Evolutionary conservation across 2,113 vertebrate genomes (phyloP).

Genomic region (Eudyptes chrysolophus): DNA sequence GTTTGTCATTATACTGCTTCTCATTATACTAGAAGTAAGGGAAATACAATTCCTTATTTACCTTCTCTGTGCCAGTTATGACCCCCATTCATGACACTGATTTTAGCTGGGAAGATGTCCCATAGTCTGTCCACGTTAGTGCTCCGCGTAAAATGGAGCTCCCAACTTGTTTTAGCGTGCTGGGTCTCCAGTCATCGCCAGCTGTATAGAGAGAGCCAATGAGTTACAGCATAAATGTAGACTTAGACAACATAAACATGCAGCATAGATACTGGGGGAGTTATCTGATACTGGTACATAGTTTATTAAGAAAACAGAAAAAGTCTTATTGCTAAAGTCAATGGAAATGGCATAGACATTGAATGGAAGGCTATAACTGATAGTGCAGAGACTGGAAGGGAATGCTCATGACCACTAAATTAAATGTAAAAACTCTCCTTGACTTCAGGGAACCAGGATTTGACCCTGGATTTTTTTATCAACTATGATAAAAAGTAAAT

Average conservation of each 20-base stretch:
- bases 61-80: background rate
- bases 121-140: accelerated
- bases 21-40: background rate
- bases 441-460: background rate
- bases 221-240: background rate
- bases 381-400: background rate
- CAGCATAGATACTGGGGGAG: background rate
- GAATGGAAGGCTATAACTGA: background rate
- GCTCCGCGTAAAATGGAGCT: background rate
- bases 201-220: background rate
- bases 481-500: background rate
- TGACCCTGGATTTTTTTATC: background rate
- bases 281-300: background rate
- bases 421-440: background rate
- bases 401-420: background rate
- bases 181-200: background rate
- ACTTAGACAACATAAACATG: background rate
- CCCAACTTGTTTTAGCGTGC: background rate
- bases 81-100: background rate
- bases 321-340: background rate
- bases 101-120: background rate
- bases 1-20: background rate
- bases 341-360: background rate
- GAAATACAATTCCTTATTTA: background rate
- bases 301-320: background rate